These are phyloP conservation scores for Cheilosia vernalis DNA, from an alignment of 2,888 invertebrate genomes.

Conservation along the genomic window DNA sequence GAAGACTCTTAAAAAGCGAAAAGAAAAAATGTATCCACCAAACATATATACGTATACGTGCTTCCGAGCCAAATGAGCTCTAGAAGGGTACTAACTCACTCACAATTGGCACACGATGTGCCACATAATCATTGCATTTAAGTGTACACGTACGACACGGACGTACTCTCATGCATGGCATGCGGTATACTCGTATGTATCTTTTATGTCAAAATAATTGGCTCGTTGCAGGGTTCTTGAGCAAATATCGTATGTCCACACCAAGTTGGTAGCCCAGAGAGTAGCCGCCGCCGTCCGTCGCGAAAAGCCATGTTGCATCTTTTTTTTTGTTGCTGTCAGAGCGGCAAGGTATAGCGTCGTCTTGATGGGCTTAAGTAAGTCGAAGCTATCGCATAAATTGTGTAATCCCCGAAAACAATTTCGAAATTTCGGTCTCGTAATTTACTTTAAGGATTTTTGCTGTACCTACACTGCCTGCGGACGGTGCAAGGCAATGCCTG, in stretches of 20 bases:
- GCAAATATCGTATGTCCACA: conserved; percentile 58
- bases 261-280: conserved; percentile 41
- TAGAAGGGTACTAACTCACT: conserved; percentile 70
- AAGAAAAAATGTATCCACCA: neutral
- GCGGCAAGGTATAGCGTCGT: neutral
- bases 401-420: conserved; percentile 34
- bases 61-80: conserved; percentile 65
- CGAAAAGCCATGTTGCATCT: conserved; percentile 48
- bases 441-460: conserved; percentile 25
- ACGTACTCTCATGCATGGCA: conserved; percentile 53
- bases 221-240: conserved; percentile 63
- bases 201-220: conserved; percentile 75
- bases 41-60: conserved; percentile 35
- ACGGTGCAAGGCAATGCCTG: neutral
- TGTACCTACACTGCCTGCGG: neutral
- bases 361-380: conserved; percentile 18
- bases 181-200: conserved; percentile 55
- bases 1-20: conserved; percentile 2
- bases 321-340: conserved; percentile 6
- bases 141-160: conserved; percentile 65
- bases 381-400: conserved; percentile 59
- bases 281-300: neutral
- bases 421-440: conserved; percentile 61
- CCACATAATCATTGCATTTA: conserved; percentile 73
- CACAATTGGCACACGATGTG: conserved; percentile 75